Base-by-base conservation (phyloP, 1,140 invertebrate genomes). In the Achatina immaculata region DNA sequence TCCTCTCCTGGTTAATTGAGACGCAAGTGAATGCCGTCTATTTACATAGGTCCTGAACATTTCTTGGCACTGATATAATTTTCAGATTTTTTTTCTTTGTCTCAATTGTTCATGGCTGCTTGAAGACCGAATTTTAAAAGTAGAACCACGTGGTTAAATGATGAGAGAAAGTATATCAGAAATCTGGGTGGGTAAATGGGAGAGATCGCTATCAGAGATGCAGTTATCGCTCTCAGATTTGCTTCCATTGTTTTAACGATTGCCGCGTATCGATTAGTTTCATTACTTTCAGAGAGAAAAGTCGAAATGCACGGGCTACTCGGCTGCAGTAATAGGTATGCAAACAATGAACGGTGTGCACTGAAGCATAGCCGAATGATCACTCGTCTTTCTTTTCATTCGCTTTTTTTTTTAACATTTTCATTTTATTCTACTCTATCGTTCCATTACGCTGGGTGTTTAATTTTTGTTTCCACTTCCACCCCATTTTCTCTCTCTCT, bases 291-390 rank as follows among this genome's bases (percentile, higher is more conserved):
- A 74, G 24, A 28, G 72, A 51, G 42, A 38, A 55, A 38, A 42
- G 31, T 34, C 48, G 11, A 21, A 36, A 36, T 24, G 72, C 72
- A 2, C 28, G 45, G 14, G 51, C 31, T 74, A 55, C 48, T 74
- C n/a, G 24, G 31, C 2, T 19, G 9, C 34, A 4, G 11, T 74
- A 74, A 51, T 74, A 74, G 45, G 72, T 74, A 51, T 45, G 45
- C 72, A 74, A 74, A 74, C 72, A 74, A 74, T 51, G 72, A n/a
- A 28, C 72, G 31, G 16, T 74, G 72, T 36, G 72, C 72, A 36
- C 6, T 55, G 1, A 51, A 43, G 43, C 72, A 28, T 74, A 19
- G 45, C 24, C 9, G 21, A 51, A 74, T 74, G 72, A 74, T 74
- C 24, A 36, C 43, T 45, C 45, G 28, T 48, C 48, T 34, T 43